These are phyloP conservation scores for Phorcus lineatus DNA, from an alignment of 2,888 invertebrate genomes.

Conservation along the genomic window DNA sequence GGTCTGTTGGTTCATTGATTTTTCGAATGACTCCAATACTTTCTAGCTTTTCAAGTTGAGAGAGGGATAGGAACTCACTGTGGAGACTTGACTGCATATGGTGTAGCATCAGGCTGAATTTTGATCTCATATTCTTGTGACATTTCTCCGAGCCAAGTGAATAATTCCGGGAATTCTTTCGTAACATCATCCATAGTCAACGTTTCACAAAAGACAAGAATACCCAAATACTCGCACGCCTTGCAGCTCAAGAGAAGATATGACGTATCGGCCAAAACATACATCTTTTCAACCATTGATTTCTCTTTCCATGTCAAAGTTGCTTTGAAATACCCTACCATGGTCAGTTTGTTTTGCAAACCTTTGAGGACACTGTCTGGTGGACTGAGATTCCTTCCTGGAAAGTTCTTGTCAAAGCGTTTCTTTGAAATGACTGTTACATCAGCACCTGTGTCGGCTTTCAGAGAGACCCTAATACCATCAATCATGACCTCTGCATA, in stretches of 20 bases:
- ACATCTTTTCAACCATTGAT: neutral
- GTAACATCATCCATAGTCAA: neutral
- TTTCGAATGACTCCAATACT: neutral
- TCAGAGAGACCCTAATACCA: too few relatives aligned
- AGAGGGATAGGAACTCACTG: slow-evolving; percentile 33
- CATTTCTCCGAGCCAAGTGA: neutral
- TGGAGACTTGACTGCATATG: slow-evolving; percentile 27
- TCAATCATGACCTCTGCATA: too few relatives aligned
- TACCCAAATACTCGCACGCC: neutral
- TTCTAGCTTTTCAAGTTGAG: slow-evolving; percentile 18
- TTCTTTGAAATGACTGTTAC: too few relatives aligned
- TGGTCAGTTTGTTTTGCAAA: too few relatives aligned
- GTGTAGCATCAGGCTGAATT: slow-evolving; percentile 19
- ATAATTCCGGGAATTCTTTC: neutral
- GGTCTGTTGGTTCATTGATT: slow-evolving; percentile 15
- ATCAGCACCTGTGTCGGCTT: too few relatives aligned
- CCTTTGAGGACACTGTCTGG: too few relatives aligned
- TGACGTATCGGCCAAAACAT: neutral
- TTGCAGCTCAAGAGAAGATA: neutral
- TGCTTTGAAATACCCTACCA: neutral
- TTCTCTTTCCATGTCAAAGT: neutral
- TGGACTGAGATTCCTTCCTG: too few relatives aligned
- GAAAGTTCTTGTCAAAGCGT: too few relatives aligned
- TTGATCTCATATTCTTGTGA: neutral
- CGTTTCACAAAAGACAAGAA: neutral